Conservation (phyloP, 1,140 invertebrate species). For the Brevipalpus yothersi region DNA sequence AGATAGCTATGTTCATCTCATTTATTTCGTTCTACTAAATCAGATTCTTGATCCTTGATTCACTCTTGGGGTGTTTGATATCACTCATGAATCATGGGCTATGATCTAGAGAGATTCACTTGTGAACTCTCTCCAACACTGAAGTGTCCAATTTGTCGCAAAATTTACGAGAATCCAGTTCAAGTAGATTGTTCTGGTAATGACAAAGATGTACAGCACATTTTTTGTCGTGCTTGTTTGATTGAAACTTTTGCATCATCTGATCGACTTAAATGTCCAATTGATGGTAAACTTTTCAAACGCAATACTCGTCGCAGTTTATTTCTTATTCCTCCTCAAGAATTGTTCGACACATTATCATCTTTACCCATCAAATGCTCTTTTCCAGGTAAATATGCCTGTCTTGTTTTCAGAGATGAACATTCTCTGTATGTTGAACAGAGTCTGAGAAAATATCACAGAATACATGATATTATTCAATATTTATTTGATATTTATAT, state of each 20-base stretch:
- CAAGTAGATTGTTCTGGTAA: neutral
- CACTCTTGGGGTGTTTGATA: no score
- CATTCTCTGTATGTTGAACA: no score
- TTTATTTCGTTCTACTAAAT: no score
- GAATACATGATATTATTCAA: no score
- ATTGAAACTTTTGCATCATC: neutral
- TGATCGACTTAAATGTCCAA: neutral
- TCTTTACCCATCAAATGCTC: neutral
- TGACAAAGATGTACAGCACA: neutral
- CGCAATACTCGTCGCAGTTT: neutral
- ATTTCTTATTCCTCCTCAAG: neutral
- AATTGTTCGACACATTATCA: neutral
- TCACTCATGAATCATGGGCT: neutral
- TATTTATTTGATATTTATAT: no score
- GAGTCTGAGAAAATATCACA: no score
- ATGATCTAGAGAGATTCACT: neutral
- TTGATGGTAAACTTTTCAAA: neutral
- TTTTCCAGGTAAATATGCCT: neutral
- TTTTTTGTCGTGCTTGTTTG: neutral
- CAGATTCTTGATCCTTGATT: no score
- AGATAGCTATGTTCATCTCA: no score
- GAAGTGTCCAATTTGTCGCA: neutral
- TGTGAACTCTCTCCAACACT: neutral
- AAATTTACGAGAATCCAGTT: neutral
- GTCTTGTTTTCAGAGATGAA: no score